A percentile compares a stretch with the other conserved stretches of the same genome.
Evolutionary conservation across 2,113 vertebrate genomes (phyloP).

Genomic region (Toxostoma redivivum): DNA sequence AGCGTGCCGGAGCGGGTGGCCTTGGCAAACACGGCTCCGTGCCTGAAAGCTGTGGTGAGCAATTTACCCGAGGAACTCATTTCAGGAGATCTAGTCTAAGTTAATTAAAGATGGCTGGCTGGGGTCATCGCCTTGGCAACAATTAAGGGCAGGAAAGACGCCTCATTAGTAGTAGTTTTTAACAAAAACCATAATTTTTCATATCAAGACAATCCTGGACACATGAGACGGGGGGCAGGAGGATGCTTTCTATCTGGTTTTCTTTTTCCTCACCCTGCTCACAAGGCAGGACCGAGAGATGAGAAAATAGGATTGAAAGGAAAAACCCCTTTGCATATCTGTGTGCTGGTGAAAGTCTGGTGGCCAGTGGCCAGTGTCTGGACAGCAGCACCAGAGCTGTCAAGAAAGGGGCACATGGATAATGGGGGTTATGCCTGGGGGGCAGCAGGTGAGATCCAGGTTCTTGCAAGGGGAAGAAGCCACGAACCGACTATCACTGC

Average conservation of each 20-base stretch:
- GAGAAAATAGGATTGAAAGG: not conserved
- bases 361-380: accelerated
- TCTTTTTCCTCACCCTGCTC: not conserved
- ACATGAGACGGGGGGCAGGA: not conserved
- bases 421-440: not conserved
- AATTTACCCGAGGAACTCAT: slow-evolving; percentile 77
- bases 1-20: not conserved
- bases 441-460: not conserved
- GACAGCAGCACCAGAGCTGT: not conserved
- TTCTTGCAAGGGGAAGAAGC: not conserved
- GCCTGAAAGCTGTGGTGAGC: slow-evolving; percentile 67
- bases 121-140: slow-evolving; percentile 84
- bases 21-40: slow-evolving; percentile 56
- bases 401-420: accelerated
- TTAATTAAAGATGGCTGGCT: slow-evolving; percentile 82
- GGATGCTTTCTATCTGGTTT: not conserved
- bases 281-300: not conserved
- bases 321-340: not conserved
- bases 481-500: accelerated
- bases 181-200: slow-evolving; percentile 65
- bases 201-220: slow-evolving; percentile 38
- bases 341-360: not conserved
- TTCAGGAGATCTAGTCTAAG: slow-evolving; percentile 72
- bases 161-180: slow-evolving; percentile 74
- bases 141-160: slow-evolving; percentile 76